Evolutionary conservation across 2,797 vertebrate species (phyloP).

Genomic region (Propithecus deckenii): DNA sequence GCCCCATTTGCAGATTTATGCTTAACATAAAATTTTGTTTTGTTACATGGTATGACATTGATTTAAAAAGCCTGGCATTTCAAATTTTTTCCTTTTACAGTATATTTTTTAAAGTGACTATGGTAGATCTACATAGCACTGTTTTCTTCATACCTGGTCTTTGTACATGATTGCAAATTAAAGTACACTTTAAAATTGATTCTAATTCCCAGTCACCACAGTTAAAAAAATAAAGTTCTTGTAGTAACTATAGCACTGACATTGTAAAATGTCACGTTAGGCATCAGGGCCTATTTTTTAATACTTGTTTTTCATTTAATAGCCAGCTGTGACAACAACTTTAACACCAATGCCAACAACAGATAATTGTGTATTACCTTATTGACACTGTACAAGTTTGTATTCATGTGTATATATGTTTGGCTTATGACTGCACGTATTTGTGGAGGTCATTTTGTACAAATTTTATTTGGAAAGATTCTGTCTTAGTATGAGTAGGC

Average conservation of each 20-base stretch:
- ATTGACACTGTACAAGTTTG: background rate
- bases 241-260: background rate
- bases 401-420: background rate
- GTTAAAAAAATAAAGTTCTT: background rate
- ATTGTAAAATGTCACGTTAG: background rate
- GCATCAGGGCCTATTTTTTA: background rate
- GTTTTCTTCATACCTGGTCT: background rate
- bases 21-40: background rate
- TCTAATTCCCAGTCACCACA: background rate
- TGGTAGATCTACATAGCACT: background rate
- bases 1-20: background rate
- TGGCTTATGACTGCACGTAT: background rate
- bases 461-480: slow-evolving; percentile 15
- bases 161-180: background rate
- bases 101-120: background rate
- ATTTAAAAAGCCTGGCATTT: background rate
- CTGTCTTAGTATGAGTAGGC: background rate
- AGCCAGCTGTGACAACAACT: background rate
- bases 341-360: background rate
- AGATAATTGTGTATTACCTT: background rate
- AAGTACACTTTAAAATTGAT: background rate
- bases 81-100: background rate
- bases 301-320: background rate
- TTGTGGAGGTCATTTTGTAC: slow-evolving; percentile 5
- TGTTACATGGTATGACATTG: background rate